Percentiles rank a stretch among this genome's conserved stretches.
Conservation (phyloP, 1,140 invertebrate species). For the Phenacoccus solenopsis region DNA sequence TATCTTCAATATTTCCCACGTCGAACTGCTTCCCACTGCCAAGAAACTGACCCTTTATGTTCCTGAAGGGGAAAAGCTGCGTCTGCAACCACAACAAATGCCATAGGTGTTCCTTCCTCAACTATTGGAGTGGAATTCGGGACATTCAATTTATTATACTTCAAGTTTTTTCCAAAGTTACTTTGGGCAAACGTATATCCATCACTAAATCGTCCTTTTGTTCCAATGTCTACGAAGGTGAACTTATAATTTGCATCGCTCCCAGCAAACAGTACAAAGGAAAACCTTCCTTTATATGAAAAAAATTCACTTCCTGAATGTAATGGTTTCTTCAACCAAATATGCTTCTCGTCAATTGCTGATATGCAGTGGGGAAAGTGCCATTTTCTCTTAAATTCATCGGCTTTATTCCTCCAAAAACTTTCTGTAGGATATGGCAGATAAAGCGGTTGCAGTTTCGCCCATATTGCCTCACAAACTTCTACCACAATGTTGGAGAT, state of each 20-base stretch:
- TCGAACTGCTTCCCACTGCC: no score
- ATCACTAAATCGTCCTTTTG: slow-evolving; percentile 31
- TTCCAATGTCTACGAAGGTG: slow-evolving; percentile 28
- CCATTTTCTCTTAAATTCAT: no score
- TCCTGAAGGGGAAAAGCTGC: slow-evolving; percentile 22
- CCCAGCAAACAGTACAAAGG: slow-evolving; percentile 35
- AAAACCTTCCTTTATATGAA: slow-evolving; percentile 38
- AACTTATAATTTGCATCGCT: slow-evolving; percentile 32
- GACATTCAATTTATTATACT: slow-evolving; percentile 19
- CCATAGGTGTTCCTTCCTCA: slow-evolving; percentile 18
- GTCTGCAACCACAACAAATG: slow-evolving; percentile 27
- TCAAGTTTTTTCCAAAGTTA: slow-evolving; percentile 25
- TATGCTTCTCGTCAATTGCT: background rate
- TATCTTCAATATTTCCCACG: no score
- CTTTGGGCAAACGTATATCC: slow-evolving; percentile 29
- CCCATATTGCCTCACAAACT: no score
- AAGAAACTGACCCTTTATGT: no score
- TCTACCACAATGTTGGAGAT: no score
- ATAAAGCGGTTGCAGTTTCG: no score
- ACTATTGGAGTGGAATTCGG: background rate
- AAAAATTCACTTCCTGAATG: slow-evolving; percentile 33
- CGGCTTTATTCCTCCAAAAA: no score
- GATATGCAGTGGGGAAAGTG: no score
- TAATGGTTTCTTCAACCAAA: slow-evolving; percentile 23
- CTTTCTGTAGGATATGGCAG: no score